Evolutionary conservation across 2,888 invertebrate genomes (phyloP), one percentile per base, ranked within the genome.

Genomic region (Napeogenes inachia): DNA sequence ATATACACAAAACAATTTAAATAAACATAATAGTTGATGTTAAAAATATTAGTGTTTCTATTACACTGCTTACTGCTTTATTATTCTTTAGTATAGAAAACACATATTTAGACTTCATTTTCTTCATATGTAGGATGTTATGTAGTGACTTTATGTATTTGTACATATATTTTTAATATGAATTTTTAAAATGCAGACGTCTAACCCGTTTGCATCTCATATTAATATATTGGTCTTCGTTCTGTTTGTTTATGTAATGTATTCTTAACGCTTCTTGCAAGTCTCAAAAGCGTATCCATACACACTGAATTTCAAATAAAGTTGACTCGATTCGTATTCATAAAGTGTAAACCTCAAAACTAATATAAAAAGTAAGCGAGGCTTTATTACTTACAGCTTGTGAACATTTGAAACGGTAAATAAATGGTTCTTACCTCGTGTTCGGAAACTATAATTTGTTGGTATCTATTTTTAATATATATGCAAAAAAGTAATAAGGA

Each of bases 341-440:
- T 72, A 73, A 74, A 75, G 75, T 70, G 71, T 72, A 71, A 72
- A 71, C 70, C 68, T 68, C 69, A 69, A 69, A 73, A 73, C 74
- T 75, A 73, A 75, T 74, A 74, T 75, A 72, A 75, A 74, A 75
- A 75, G 72, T 75, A 74, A 74, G 73, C 73, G 68, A 61, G 65
- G 71, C 68, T 73, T 21, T 73, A 73, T 74, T 74, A 71, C 74
- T 73, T 73, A 73, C 70, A 72, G 72, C 68, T 73, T 68, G 67
- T 59, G 66, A 70, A 67, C 71, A 68, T 74, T 73, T 73, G 66
- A 70, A 71, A 71, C 71, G 69, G 68, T 72, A 70, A 75, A 74
- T 75, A 72, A 71, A 74, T 72, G 70, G 71, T 68, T 68, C 21
- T 62, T 57, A 70, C 71, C 68, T 71, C 68, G 62, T 64, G 62